A percentile compares a stretch with the other conserved stretches of the same genome.
These are phyloP conservation scores for Rhagoletis zephyria DNA, from an alignment of 1,140 invertebrate species.

Conservation along the genomic window DNA sequence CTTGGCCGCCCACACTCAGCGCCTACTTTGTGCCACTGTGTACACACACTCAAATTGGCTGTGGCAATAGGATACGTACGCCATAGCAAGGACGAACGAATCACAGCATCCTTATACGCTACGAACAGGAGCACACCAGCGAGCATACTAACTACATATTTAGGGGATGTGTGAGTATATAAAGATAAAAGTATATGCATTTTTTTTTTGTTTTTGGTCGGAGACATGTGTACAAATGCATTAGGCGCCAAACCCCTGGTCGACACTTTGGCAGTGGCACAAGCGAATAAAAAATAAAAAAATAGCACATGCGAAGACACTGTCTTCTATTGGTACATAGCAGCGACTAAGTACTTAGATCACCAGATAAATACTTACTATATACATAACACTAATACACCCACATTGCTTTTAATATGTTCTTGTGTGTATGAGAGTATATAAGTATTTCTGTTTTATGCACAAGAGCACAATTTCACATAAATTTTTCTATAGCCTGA, in stretches of 20 bases:
- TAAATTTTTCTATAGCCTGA: too few species aligned
- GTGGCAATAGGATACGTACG: background rate
- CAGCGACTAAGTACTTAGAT: background rate
- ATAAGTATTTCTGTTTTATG: background rate
- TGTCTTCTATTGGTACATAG: background rate
- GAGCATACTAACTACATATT: background rate
- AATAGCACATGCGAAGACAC: background rate
- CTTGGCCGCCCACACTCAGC: background rate
- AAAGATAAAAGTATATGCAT: background rate
- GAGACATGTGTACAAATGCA: background rate
- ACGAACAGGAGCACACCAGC: constrained; percentile 24
- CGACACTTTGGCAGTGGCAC: constrained; percentile 4
- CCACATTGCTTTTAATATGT: background rate
- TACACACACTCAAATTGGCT: background rate
- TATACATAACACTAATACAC: too few species aligned
- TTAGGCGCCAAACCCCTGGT: constrained; percentile 12
- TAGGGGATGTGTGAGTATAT: constrained; percentile 38
- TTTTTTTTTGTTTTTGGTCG: background rate
- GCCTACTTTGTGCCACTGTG: constrained; percentile 33
- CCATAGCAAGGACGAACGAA: constrained; percentile 31
- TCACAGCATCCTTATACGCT: constrained; percentile 6
- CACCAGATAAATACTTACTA: background rate
- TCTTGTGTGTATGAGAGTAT: background rate
- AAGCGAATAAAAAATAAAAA: background rate
- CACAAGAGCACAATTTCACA: background rate